phyloP scores from a whole-genome alignment of 2,797 vertebrate genomes.

The Champsocephalus esox region DNA sequence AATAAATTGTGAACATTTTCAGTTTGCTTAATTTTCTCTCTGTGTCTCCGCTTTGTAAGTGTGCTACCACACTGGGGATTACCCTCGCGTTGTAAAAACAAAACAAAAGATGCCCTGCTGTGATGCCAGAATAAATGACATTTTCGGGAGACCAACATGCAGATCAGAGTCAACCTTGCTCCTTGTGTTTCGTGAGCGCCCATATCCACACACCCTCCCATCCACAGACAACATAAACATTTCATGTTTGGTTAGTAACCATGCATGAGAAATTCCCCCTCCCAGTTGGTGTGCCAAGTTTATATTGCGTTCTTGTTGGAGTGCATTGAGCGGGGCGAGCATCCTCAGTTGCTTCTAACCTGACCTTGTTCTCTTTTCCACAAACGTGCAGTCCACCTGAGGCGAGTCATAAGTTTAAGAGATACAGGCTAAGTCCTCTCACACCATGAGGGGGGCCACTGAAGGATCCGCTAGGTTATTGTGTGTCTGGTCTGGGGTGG shows the following conservation, averaged over 20 bases:
- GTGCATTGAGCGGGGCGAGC: slow-evolving; percentile 35
- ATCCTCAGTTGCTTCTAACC: slow-evolving; percentile 39
- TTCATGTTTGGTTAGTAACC: slow-evolving; percentile 79
- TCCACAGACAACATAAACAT: slow-evolving; percentile 75
- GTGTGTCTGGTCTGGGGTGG: slow-evolving; percentile 69
- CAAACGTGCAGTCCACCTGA: slow-evolving; percentile 50
- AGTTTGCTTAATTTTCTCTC: slow-evolving; percentile 40
- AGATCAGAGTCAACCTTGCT: slow-evolving; percentile 53
- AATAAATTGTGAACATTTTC: slow-evolving; percentile 37
- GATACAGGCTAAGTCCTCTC: slow-evolving; percentile 60
- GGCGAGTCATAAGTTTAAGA: slow-evolving; percentile 64
- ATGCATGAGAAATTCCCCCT: slow-evolving; percentile 65
- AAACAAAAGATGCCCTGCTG: slow-evolving; percentile 27
- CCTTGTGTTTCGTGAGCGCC: slow-evolving; percentile 50
- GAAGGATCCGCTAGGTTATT: slow-evolving; percentile 59
- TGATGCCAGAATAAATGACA: slow-evolving; percentile 50
- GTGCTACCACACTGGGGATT: slow-evolving; percentile 56
- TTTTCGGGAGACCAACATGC: slow-evolving; percentile 46
- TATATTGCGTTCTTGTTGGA: slow-evolving; percentile 59
- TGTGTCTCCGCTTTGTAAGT: slow-evolving; percentile 50
- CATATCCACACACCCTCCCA: slow-evolving; percentile 56
- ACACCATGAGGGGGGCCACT: slow-evolving; percentile 47
- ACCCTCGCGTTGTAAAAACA: slow-evolving; percentile 17
- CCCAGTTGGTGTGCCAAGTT: slow-evolving; percentile 59
- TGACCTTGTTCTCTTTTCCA: slow-evolving; percentile 33